A percentile compares a stretch with the other conserved stretches of the same genome.
phyloP scores from a whole-genome alignment of 2,113 vertebrate species.

The Rhinoderma darwinii region DNA sequence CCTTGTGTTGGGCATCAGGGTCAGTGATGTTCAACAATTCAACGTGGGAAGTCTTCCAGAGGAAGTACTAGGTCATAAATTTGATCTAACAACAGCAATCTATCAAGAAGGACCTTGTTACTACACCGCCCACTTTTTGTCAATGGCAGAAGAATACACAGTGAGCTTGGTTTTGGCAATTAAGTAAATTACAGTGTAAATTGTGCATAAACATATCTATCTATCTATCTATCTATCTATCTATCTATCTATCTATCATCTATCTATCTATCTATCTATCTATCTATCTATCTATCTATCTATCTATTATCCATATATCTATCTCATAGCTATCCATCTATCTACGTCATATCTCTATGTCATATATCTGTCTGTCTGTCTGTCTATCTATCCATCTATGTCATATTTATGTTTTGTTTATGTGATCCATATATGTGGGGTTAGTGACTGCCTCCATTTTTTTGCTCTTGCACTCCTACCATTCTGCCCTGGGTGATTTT shows the following conservation, averaged over 20 bases:
- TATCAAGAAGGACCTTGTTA: slow-evolving; percentile 69
- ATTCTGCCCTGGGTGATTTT: too few relatives aligned
- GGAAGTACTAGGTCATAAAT: slow-evolving; percentile 80
- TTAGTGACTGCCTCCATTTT: too few relatives aligned
- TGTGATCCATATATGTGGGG: too few relatives aligned
- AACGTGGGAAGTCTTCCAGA: slow-evolving; percentile 79
- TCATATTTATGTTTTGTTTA: too few relatives aligned
- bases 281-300: background rate
- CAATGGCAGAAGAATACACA: slow-evolving; percentile 27
- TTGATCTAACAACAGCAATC: slow-evolving; percentile 76
- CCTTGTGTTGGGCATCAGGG: slow-evolving; percentile 73
- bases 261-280: background rate
- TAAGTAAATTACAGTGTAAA: background rate
- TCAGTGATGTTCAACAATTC: slow-evolving; percentile 76
- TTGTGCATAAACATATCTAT: slow-evolving; percentile 5
- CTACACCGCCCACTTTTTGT: slow-evolving; percentile 66
- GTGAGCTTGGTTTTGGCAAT: background rate
- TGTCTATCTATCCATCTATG: too few relatives aligned
- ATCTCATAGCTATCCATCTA: background rate
- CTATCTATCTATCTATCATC: background rate
- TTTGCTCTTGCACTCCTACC: too few relatives aligned
- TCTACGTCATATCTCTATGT: too few relatives aligned
- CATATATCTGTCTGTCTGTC: too few relatives aligned
- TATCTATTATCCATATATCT: background rate
- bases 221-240: background rate